phyloP scores from a whole-genome alignment of 2,888 invertebrate genomes.

The Leptarthrus brevirostris region DNA sequence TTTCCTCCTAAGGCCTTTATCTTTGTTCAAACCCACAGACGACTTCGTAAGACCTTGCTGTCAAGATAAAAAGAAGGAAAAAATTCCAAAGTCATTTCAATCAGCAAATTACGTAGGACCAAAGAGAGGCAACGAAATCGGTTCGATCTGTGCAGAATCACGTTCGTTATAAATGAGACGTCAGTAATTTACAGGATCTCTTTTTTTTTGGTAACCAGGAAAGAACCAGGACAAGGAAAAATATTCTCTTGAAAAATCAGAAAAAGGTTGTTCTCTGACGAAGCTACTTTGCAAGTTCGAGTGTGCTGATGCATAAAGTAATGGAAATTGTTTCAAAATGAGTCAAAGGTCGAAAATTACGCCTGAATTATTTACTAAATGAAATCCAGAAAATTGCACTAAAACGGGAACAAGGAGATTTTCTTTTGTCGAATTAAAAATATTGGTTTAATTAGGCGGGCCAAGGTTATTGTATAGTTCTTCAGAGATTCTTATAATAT shows the following conservation, averaged over 20 bases:
- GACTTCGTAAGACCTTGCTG: background rate
- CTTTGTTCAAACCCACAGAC: background rate
- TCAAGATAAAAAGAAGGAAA: background rate
- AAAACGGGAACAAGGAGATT: background rate
- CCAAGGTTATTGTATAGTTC: slow-evolving; percentile 1
- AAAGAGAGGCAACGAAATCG: slow-evolving; percentile 25
- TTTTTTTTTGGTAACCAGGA: slow-evolving; percentile 3
- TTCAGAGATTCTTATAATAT: background rate
- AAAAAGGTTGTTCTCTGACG: slow-evolving; percentile 32
- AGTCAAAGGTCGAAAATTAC: slow-evolving; percentile 43
- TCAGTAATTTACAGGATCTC: slow-evolving; percentile 43
- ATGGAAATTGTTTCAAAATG: slow-evolving; percentile 45
- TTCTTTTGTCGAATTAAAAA: slow-evolving; percentile 3
- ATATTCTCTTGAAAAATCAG: slow-evolving; percentile 34
- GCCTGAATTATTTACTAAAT: slow-evolving; percentile 46
- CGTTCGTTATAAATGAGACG: slow-evolving; percentile 45
- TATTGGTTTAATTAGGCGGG: slow-evolving; percentile 12
- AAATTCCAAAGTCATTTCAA: slow-evolving; percentile 40
- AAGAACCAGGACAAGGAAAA: background rate
- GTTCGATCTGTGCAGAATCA: slow-evolving; percentile 44
- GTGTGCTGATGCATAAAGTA: slow-evolving; percentile 43
- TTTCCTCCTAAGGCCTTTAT: background rate
- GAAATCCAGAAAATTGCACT: slow-evolving; percentile 19
- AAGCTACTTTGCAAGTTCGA: slow-evolving; percentile 40
- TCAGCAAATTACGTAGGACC: slow-evolving; percentile 38